phyloP scores from a whole-genome alignment of 64 coral and sea anemone species.

The Actinia equina region DNA sequence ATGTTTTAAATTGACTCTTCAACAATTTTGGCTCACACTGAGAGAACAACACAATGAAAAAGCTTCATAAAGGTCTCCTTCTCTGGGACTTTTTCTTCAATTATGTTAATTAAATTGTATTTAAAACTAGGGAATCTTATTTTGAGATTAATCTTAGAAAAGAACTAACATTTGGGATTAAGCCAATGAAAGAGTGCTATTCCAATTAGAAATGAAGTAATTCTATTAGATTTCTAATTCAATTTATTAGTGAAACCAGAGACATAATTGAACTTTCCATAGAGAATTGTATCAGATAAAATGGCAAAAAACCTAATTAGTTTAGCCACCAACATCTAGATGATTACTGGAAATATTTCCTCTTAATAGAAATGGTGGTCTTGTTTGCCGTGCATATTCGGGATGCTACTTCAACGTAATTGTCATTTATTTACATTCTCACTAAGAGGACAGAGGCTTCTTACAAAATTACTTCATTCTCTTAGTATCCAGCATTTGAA shows the following conservation, averaged over 20 bases:
- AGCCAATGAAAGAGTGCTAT: conserved; percentile 67
- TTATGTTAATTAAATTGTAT: conserved; percentile 73
- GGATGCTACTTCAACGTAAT: not conserved
- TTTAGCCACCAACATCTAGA: conserved; percentile 26
- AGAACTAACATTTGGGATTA: conserved; percentile 70
- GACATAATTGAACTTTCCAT: conserved; percentile 87
- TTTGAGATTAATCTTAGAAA: conserved; percentile 60
- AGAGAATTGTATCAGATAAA: conserved; percentile 73
- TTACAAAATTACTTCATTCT: not conserved
- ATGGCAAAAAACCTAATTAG: conserved; percentile 67
- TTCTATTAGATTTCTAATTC: conserved; percentile 92
- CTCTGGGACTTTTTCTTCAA: conserved; percentile 20
- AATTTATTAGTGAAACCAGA: conserved; percentile 68
- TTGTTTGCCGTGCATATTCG: not conserved
- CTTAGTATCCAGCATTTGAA: conserved; percentile 27
- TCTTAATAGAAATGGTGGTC: conserved; percentile 14
- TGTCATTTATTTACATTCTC: conserved; percentile 2
- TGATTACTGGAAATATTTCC: conserved; percentile 35
- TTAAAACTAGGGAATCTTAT: conserved; percentile 61
- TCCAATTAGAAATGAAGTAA: conserved; percentile 67
- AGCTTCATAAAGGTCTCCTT: not conserved
- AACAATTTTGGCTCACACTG: conserved; percentile 5
- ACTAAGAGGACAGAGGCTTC: not conserved
- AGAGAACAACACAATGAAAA: not conserved
- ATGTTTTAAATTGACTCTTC: not conserved